phyloP scores from a whole-genome alignment of 2,797 vertebrate species.

The Neosalanx taihuensis region DNA sequence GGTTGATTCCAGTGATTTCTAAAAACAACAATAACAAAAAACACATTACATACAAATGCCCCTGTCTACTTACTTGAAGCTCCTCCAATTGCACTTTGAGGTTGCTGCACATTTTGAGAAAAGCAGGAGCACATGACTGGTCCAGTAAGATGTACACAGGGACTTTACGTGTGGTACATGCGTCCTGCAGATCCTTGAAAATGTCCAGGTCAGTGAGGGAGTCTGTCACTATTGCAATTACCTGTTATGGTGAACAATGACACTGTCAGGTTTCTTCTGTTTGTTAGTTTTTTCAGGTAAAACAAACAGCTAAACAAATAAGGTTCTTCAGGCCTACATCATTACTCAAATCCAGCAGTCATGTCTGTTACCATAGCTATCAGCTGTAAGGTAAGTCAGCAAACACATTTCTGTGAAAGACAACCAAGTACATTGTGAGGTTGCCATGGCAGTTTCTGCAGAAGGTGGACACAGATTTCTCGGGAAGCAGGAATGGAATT shows the following conservation, averaged over 20 bases:
- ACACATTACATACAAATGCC: slow-evolving; percentile 14
- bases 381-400: slow-evolving; percentile 61
- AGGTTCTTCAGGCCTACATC: not conserved
- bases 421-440: slow-evolving; percentile 45
- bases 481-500: slow-evolving; percentile 47
- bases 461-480: slow-evolving; percentile 33
- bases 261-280: not conserved
- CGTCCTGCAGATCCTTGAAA: slow-evolving; percentile 91
- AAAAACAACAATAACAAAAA: not conserved
- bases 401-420: slow-evolving; percentile 62
- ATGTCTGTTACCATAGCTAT: slow-evolving; percentile 69
- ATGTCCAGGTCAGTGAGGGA: slow-evolving; percentile 94
- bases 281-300: slow-evolving; percentile 59
- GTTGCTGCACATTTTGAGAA: slow-evolving; percentile 90
- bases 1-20: not conserved
- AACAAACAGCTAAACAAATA: not conserved
- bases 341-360: slow-evolving; percentile 56
- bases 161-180: slow-evolving; percentile 75
- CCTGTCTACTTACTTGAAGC: slow-evolving; percentile 76
- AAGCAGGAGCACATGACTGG: slow-evolving; percentile 76
- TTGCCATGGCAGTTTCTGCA: slow-evolving; percentile 31
- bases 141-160: slow-evolving; percentile 95
- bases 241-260: slow-evolving; percentile 72
- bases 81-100: slow-evolving; percentile 80
- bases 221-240: slow-evolving; percentile 96